Evolutionary conservation across 2,113 vertebrate species (phyloP).

Genomic region (Lasiurus cinereus): DNA sequence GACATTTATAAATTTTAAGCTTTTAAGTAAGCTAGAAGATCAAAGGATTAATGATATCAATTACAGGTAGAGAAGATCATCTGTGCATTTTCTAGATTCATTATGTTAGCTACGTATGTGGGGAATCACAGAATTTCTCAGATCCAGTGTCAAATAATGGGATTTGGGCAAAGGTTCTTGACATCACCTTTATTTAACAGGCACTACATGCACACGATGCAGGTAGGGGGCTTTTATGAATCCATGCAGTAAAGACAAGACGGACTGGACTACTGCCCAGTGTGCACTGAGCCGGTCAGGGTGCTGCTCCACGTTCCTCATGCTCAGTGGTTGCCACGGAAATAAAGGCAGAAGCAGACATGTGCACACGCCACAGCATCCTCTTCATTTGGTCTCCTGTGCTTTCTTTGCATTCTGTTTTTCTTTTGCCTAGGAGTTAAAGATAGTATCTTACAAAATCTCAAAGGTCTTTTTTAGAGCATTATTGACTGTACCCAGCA

Average conservation of each 20-base stretch:
- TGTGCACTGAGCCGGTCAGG: constrained; percentile 83
- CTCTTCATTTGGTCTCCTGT: constrained; percentile 97
- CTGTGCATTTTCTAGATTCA: constrained; percentile 75
- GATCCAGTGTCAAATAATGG: constrained; percentile 78
- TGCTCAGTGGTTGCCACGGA: constrained; percentile 84
- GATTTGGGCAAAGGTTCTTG: constrained; percentile 80
- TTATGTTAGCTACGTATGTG: constrained; percentile 59
- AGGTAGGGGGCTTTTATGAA: constrained; percentile 72
- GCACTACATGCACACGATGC: constrained; percentile 88
- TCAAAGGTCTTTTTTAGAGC: constrained; percentile 26
- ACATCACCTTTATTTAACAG: constrained; percentile 80
- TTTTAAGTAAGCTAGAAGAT: constrained; percentile 64
- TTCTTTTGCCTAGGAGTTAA: constrained; percentile 94
- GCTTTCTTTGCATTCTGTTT: constrained; percentile 98
- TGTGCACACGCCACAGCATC: constrained; percentile 64
- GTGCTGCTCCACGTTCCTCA: constrained; percentile 82
- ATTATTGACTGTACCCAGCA: background rate
- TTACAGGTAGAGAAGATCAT: constrained; percentile 63
- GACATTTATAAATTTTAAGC: constrained; percentile 74
- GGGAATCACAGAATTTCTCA: constrained; percentile 74
- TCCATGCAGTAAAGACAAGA: constrained; percentile 87
- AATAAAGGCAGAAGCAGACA: constrained; percentile 82
- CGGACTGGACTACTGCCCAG: constrained; percentile 84
- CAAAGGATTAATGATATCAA: constrained; percentile 68
- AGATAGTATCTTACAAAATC: constrained; percentile 54